phyloP scores from a whole-genome alignment of 1,140 invertebrate genomes.

The Augochlora pura region DNA sequence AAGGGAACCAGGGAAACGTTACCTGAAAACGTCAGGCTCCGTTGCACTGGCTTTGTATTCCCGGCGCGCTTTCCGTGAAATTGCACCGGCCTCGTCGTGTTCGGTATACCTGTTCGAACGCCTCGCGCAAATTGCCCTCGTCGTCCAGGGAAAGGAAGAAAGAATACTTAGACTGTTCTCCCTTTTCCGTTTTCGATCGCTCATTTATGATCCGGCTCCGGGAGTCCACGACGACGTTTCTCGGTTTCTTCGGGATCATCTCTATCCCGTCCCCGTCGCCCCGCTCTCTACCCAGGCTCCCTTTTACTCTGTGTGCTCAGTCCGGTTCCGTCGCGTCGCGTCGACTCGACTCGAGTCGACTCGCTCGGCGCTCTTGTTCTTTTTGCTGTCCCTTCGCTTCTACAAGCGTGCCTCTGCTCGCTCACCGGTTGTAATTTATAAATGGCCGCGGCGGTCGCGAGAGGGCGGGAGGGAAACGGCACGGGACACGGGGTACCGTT shows the following conservation, averaged over 20 bases:
- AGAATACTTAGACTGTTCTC: not conserved
- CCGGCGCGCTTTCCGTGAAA: conserved; percentile 47
- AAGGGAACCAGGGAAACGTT: conserved; percentile 41
- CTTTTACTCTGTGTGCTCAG: not conserved
- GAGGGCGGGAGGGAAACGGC: not conserved
- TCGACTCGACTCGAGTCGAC: no score
- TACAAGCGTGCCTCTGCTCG: conserved; percentile 44
- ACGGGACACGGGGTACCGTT: conserved; percentile 54
- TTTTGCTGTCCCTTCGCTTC: conserved; percentile 40
- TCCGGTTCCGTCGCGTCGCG: not conserved
- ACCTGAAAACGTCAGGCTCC: conserved; percentile 33
- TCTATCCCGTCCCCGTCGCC: conserved; percentile 39
- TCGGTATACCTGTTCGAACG: conserved; percentile 26
- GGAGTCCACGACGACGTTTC: not conserved
- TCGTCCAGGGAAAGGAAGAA: not conserved
- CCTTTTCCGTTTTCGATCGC: conserved; percentile 47
- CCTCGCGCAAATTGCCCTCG: conserved; percentile 25
- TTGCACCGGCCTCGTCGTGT: conserved; percentile 23
- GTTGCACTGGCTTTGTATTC: conserved; percentile 27
- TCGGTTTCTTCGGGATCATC: not conserved
- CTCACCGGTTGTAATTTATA: conserved; percentile 63
- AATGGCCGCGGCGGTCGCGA: conserved; percentile 47
- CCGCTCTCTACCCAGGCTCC: conserved; percentile 22
- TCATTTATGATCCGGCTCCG: conserved; percentile 34
- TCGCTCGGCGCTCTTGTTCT: not conserved